Percentiles rank a stretch among this genome's conserved stretches.
phyloP scores from a whole-genome alignment of 2,888 invertebrate genomes.

The Melinaea menophilus region DNA sequence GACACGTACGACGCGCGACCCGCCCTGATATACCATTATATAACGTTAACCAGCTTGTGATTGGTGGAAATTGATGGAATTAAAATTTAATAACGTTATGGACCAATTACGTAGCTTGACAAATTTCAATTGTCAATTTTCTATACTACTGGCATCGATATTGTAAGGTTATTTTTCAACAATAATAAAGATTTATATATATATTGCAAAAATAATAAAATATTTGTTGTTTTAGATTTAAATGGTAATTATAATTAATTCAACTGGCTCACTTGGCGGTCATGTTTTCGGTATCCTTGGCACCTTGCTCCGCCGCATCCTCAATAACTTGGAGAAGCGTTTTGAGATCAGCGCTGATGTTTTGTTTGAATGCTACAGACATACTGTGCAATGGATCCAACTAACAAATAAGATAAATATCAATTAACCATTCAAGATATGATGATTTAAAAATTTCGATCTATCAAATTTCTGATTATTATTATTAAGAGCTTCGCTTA shows the following conservation, averaged over 20 bases:
- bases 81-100: background rate
- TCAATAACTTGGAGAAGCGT: constrained; percentile 51
- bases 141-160: no score
- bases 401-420: constrained; percentile 47
- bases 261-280: constrained; percentile 64
- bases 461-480: background rate
- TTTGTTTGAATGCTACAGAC: constrained; percentile 55
- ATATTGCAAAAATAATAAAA: background rate
- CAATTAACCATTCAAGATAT: no score
- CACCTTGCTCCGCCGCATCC: constrained; percentile 64
- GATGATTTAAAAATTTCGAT: background rate
- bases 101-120: no score
- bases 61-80: background rate
- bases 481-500: no score
- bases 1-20: constrained; percentile 85
- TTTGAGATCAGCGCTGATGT: constrained; percentile 42
- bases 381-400: constrained; percentile 77
- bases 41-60: background rate
- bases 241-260: background rate
- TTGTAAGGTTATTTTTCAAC: no score
- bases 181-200: background rate
- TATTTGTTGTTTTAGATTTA: background rate
- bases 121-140: no score
- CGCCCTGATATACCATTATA: constrained; percentile 61
- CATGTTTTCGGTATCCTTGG: constrained; percentile 74